These are phyloP conservation scores for Montipora efflorescens DNA, from an alignment of 64 coral and sea anemone species.

Conservation along the genomic window DNA sequence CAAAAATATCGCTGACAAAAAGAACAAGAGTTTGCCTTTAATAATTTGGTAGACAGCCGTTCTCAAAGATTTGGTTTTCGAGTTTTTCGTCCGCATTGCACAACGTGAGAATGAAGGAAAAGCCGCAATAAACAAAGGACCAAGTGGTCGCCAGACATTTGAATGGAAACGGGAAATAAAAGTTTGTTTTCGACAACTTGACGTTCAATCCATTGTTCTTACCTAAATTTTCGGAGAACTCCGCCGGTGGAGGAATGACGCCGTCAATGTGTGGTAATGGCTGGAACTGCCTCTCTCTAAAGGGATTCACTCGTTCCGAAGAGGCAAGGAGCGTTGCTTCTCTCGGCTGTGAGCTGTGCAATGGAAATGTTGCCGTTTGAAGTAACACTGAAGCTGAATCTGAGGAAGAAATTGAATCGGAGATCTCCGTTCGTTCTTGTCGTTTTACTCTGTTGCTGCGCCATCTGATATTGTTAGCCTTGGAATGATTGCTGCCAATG, in stretches of 20 bases:
- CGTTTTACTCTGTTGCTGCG: neutral
- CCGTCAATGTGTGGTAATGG: slow-evolving; percentile 35
- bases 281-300: slow-evolving; percentile 18
- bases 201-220: neutral
- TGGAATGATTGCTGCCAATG: neutral
- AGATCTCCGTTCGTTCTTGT: neutral
- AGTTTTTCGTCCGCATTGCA: no score
- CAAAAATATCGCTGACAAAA: no score
- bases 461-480: neutral
- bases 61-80: no score
- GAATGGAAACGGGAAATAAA: no score
- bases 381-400: no score
- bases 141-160: no score
- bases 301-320: neutral
- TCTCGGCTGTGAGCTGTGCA: neutral
- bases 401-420: neutral
- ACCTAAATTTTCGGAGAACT: slow-evolving; percentile 24
- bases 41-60: no score
- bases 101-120: no score
- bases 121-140: no score
- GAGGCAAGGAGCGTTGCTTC: neutral
- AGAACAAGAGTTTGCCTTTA: no score
- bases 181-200: no score
- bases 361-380: neutral
- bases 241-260: slow-evolving; percentile 5